A percentile compares a stretch with the other conserved stretches of the same genome.
phyloP scores from a whole-genome alignment of 64 coral and sea anemone species.

The Stichodactyla mertensii region DNA sequence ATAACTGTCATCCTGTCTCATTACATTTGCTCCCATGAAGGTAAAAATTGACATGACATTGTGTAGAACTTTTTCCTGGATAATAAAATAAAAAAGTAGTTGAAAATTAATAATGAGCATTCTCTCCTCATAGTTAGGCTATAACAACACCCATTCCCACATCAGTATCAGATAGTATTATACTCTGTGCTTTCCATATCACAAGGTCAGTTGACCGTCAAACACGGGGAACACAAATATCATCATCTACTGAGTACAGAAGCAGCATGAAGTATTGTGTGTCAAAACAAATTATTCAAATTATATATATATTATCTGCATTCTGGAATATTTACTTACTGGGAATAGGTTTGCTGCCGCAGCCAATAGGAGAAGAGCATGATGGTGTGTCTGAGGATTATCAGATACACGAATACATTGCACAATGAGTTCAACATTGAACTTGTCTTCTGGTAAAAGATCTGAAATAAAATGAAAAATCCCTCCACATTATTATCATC shows the following conservation, averaged over 20 bases:
- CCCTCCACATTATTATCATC: not conserved
- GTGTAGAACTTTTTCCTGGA: conserved; percentile 94
- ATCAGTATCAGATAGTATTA: conserved; percentile 13
- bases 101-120: not conserved
- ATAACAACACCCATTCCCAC: not conserved
- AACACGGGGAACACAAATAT: conserved; percentile 37
- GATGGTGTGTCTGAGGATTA: conserved; percentile 93
- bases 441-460: conserved; percentile 80
- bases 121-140: not conserved
- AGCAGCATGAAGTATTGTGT: not conserved
- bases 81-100: not conserved
- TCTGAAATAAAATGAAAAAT: conserved; percentile 24
- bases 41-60: conserved; percentile 99
- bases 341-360: conserved; percentile 80
- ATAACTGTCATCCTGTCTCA: conserved; percentile 94
- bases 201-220: conserved; percentile 19
- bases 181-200: not conserved
- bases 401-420: conserved; percentile 96
- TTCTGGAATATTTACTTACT: conserved; percentile 34
- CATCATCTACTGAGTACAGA: conserved; percentile 7
- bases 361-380: conserved; percentile 77
- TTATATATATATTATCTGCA: no score
- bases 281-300: not conserved
- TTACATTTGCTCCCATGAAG: conserved; percentile 85
- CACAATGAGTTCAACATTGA: conserved; percentile 91